Evolutionary conservation across 1,140 invertebrate genomes (phyloP), one percentile per base, ranked within the genome.

Genomic region (Drosophila willistoni): DNA sequence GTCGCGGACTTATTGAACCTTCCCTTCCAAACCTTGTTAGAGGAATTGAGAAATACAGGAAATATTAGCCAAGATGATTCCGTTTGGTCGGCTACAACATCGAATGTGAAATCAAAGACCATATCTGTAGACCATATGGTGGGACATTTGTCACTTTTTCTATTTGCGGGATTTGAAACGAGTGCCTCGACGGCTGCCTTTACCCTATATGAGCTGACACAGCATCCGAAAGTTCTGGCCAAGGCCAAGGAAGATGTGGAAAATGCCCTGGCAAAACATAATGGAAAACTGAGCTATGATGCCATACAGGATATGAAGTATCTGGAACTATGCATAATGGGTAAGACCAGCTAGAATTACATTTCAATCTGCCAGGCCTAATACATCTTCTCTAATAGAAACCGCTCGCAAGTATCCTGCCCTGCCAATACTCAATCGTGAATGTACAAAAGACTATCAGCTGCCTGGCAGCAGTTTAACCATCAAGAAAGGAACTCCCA

Each of bases 151-250:
- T 94, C 95, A 51, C 91, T 95, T 0, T 95, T 96, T 78, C 94
- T 95, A 75, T 68, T 94, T 5, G 95, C 95, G n/a, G 95, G 95
- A n/a, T 96, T 95, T 79, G 96, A 96, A 73, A 96, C 96, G 0
- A 95, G 95, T 1, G 93, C 95, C 0, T 93, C 94, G 2, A 93
- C 94, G 0, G 90, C 95, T 6, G 93, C 94, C 25, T 94, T 94
- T 69, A 93, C 93, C 0, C 67, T 94, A 0, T 95, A 94, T 73
- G 93, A 94, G 72, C 89, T 96, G 39, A 93, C 95, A 3, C 90
- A 90, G 65, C 68, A 90, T 44, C 80, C 90, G 0, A 79, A 79
- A 13, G 47, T 70, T 1, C 39, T 91, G 44, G 78, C 59, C 33
- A 81, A 73, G 14, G 73, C 79, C 6, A 77, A 92, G 44, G 93